Evolutionary conservation across 2,797 vertebrate species (phyloP).

Genomic region (Myoxocephalus aenaeus): DNA sequence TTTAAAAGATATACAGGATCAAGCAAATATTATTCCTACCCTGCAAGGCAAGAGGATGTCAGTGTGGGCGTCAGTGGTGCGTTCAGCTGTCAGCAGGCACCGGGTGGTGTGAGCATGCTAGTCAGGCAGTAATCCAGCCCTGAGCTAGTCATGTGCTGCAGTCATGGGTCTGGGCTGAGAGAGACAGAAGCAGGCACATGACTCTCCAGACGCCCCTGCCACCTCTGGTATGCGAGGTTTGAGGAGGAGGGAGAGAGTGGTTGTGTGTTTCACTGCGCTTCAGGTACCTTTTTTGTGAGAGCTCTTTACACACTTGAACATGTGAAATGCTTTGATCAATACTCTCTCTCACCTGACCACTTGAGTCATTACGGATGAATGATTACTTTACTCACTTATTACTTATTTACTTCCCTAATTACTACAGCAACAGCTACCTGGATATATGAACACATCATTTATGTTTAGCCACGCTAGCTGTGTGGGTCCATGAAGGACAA

Average conservation of each 20-base stretch:
- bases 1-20: not conserved
- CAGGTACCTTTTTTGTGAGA: not conserved
- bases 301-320: not conserved
- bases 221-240: slow-evolving; percentile 53
- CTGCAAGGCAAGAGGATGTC: not conserved
- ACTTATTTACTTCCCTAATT: not conserved
- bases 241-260: not conserved
- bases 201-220: slow-evolving; percentile 52
- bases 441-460: not conserved
- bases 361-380: not conserved
- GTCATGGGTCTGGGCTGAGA: slow-evolving; percentile 83
- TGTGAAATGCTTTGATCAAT: not conserved
- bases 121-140: slow-evolving; percentile 74
- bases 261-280: slow-evolving; percentile 1
- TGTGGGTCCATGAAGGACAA: not conserved
- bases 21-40: not conserved
- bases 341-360: not conserved
- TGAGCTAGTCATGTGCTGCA: slow-evolving; percentile 83
- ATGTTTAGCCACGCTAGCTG: too few species aligned
- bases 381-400: not conserved
- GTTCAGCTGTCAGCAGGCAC: slow-evolving; percentile 62
- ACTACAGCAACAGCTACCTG: not conserved
- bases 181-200: slow-evolving; percentile 78
- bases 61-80: slow-evolving; percentile 4
- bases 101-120: slow-evolving; percentile 59